Evolutionary conservation across 1,140 invertebrate genomes (phyloP).

Genomic region (Meloidogyne exigua): DNA sequence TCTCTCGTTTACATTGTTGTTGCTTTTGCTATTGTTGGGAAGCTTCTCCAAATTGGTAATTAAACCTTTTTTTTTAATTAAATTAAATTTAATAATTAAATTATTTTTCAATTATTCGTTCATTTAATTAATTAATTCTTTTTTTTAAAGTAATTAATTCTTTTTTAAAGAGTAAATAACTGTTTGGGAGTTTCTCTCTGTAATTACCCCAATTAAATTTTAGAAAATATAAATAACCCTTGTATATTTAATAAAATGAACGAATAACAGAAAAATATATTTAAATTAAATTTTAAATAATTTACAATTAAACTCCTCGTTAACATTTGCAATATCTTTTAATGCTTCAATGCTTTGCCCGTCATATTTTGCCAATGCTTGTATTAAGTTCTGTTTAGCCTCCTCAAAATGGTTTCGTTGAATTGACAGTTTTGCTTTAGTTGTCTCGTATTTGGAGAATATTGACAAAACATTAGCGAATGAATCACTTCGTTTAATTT

Average conservation of each 20-base stretch:
- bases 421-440: background rate
- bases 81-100: too few relatives aligned
- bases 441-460: background rate
- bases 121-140: too few relatives aligned
- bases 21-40: background rate
- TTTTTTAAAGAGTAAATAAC: too few relatives aligned
- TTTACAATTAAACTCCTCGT: background rate
- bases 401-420: background rate
- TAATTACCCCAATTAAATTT: too few relatives aligned
- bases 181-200: too few relatives aligned
- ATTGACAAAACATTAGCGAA: background rate
- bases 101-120: too few relatives aligned
- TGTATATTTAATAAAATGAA: too few relatives aligned
- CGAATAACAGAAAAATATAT: too few relatives aligned
- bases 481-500: background rate
- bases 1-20: background rate
- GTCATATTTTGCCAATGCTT: background rate
- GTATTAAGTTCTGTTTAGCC: background rate
- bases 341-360: background rate
- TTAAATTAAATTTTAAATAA: too few relatives aligned
- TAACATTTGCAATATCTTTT: background rate
- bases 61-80: too few relatives aligned
- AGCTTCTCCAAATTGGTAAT: background rate
- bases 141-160: too few relatives aligned
- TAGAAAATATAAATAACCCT: too few relatives aligned